Evolutionary conservation across 2,113 vertebrate species (phyloP).

Genomic region (Amblyopsis rosae): DNA sequence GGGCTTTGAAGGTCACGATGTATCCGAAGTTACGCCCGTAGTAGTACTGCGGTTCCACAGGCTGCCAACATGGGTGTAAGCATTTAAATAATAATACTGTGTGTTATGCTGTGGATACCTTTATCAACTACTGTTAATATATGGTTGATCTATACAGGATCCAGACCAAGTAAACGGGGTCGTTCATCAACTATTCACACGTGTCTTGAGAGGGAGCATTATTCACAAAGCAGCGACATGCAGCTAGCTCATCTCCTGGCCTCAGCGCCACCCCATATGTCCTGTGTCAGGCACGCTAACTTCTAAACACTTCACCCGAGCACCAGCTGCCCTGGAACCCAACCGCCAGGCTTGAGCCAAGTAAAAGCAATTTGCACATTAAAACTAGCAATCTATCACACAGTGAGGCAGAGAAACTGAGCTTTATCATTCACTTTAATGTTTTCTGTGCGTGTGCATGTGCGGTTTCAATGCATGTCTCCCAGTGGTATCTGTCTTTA

Average conservation of each 20-base stretch:
- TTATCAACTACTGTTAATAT: too few species aligned
- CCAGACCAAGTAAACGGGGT: too few species aligned
- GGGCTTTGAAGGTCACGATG: slow-evolving; percentile 90
- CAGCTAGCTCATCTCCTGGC: slow-evolving; percentile 17
- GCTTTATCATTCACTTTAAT: slow-evolving; percentile 21
- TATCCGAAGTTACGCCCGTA: slow-evolving; percentile 95
- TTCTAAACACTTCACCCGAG: slow-evolving; percentile 18
- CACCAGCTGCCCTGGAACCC: slow-evolving; percentile 20
- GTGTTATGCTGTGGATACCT: too few species aligned
- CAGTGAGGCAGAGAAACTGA: slow-evolving; percentile 3
- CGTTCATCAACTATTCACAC: background rate
- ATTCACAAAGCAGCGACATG: slow-evolving; percentile 4
- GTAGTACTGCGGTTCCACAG: slow-evolving; percentile 91
- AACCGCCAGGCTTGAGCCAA: slow-evolving; percentile 8
- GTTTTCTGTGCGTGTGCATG: too few species aligned
- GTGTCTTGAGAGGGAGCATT: background rate
- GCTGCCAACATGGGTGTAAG: slow-evolving; percentile 68
- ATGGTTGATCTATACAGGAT: too few species aligned
- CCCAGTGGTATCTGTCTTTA: too few species aligned
- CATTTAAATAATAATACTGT: background rate
- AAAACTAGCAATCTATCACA: slow-evolving; percentile 22
- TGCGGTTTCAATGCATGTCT: too few species aligned
- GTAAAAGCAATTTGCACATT: slow-evolving; percentile 24
- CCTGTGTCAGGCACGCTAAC: slow-evolving; percentile 28
- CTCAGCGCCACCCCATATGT: slow-evolving; percentile 20